A percentile compares a stretch with the other conserved stretches of the same genome.
Conservation (phyloP, 1,140 invertebrate genomes). For the Epicauta chinensis region DNA sequence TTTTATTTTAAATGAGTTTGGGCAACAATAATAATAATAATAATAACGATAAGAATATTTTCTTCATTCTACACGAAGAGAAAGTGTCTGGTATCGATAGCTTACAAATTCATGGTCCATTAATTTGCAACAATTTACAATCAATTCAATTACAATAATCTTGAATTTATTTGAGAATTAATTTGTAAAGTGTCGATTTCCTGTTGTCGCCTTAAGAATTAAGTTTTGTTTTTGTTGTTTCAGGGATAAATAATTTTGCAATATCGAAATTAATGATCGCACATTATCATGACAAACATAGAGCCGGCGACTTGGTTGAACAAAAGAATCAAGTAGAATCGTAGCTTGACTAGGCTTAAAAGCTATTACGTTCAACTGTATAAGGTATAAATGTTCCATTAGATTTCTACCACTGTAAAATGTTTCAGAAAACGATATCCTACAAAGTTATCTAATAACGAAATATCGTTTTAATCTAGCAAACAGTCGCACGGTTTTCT, state of each 20-base stretch:
- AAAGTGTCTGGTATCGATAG: too few relatives aligned
- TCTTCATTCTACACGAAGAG: too few relatives aligned
- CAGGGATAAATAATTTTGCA: slow-evolving; percentile 6
- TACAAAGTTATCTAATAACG: slow-evolving; percentile 14
- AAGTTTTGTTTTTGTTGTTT: too few relatives aligned
- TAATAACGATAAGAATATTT: too few relatives aligned
- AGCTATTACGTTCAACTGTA: slow-evolving; percentile 22
- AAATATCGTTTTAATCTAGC: not conserved
- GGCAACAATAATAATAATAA: too few relatives aligned
- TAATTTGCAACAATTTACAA: too few relatives aligned
- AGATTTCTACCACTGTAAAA: slow-evolving; percentile 24
- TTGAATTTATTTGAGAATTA: too few relatives aligned
- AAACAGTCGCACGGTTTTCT: slow-evolving; percentile 4
- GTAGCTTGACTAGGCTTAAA: slow-evolving; percentile 8
- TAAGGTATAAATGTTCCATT: slow-evolving; percentile 26
- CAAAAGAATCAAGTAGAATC: slow-evolving; percentile 20
- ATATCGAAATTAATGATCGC: slow-evolving; percentile 16
- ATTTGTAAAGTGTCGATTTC: too few relatives aligned
- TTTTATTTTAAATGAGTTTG: too few relatives aligned
- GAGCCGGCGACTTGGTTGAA: slow-evolving; percentile 14
- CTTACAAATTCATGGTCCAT: too few relatives aligned
- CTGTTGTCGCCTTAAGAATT: too few relatives aligned
- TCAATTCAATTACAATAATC: too few relatives aligned
- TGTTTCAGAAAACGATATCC: slow-evolving; percentile 17
- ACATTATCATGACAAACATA: slow-evolving; percentile 16